Conservation (phyloP, 1,140 invertebrate genomes). For the Sarcophaga bullata region DNA sequence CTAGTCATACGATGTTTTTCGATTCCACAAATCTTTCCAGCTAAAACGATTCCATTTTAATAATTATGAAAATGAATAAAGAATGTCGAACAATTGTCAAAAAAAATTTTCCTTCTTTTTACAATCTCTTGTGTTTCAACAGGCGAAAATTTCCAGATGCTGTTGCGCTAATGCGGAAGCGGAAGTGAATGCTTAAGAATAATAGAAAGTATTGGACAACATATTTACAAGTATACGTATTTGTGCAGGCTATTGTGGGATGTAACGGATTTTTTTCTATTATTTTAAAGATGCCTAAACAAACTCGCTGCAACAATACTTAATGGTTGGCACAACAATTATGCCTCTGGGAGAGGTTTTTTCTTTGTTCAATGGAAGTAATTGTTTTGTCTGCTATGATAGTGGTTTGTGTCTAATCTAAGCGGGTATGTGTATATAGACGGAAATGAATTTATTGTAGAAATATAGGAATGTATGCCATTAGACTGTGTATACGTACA, state of each 20-base stretch:
- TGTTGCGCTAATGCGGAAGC: not conserved
- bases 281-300: not conserved
- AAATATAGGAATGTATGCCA: not conserved
- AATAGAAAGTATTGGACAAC: not conserved
- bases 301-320: not conserved
- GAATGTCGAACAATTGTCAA: too few relatives aligned
- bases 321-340: not conserved
- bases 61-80: too few relatives aligned
- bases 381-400: not conserved
- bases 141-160: not conserved
- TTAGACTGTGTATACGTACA: not conserved
- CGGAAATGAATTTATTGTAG: too few relatives aligned
- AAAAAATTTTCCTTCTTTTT: too few relatives aligned
- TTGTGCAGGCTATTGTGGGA: too few relatives aligned
- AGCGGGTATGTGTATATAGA: not conserved
- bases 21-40: too few relatives aligned
- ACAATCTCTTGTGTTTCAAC: too few relatives aligned
- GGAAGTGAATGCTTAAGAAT: slow-evolving; percentile 15
- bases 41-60: too few relatives aligned
- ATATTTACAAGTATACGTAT: too few relatives aligned
- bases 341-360: not conserved
- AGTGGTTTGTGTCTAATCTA: not conserved
- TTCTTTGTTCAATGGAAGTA: not conserved
- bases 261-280: too few relatives aligned
- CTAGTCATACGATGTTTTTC: too few relatives aligned